Base-by-base conservation (phyloP, 2,797 vertebrate genomes). In the Emydoidea blandingii region DNA sequence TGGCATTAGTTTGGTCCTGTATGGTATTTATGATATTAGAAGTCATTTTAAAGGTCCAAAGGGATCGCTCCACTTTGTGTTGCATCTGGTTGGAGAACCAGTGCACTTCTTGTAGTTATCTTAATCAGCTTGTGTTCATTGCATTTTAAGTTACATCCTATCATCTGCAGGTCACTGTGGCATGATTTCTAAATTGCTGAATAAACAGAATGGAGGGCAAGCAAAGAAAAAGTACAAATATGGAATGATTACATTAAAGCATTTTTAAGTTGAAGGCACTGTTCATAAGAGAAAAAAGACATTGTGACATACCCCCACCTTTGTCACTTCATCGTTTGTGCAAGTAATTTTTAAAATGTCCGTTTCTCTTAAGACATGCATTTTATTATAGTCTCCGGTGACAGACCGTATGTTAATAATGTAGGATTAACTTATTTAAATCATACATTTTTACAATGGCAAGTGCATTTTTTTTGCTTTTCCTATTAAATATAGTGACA, bases 221-320 rank as follows among this genome's bases (percentile, higher is more conserved):
- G 93, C 53, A 14, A 49, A 81, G 81, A 44, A 54, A 37, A 56
- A 47, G 74, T 68, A n/a, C 37, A 25, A 44, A 57, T 27, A 44
- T 57, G 54, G 76, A 92, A 10, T 82, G 62, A 94, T 90, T 94
- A 83, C 81, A 81, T 74, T 59, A 34, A 88, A 68, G 52, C 37
- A 6, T 78, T 94, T 76, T 87, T 6, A 18, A 79, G 81, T 57
- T 27, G 78, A 93, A 92, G 92, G 83, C 87, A 81, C 92, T 54
- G 74, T 90, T 96, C 84, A 76, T 83, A 78, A 29, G 11, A 44
- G 19, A 74, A 74, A 27, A 72, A 44, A 74, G 19, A 74, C 23
- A 11, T 41, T 23, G 37, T 74, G 37, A 44, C 23, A 14, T 74
- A 27, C 14, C 11, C 12, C 37, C 37, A 74, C 6, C 19, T 21